Evolutionary conservation across 1,140 invertebrate species (phyloP), one percentile per base, ranked within the genome.

Genomic region (Ostrea edulis): DNA sequence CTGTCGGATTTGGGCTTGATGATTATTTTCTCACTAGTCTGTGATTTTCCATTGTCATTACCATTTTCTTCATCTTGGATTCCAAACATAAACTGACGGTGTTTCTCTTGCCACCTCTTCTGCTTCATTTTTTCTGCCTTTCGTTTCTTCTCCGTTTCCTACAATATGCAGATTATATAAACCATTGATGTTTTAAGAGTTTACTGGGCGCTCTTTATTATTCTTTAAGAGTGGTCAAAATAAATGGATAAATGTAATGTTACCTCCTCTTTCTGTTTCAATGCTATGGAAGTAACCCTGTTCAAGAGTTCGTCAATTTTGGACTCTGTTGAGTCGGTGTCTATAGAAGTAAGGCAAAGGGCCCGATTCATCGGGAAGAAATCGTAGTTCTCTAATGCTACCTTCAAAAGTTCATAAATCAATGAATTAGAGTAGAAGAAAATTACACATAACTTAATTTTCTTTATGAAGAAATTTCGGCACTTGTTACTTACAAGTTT

Each of bases 291-390:
- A 17, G 92, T 94, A 8, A 95, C 94, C 29, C 93, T 93, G 44
- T 91, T 85, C 0, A 95, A 88, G 1, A 95, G 90, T n/a, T 93
- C 93, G 87, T 95, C 94, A 14, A 95, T 94, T 87, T 94, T 94
- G 4, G 93, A 92, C 87, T 94, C 93, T 0, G 93, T 95, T 11
- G 93, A 92, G 85, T 95, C 94, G 14, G 93, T 91, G 82, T 95
- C 94, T 51, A 93, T 86, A 4, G 91, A 92, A 9, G 93, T 92
- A 55, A 95, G 86, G 86, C 93, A 94, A 51, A 95, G 89, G 25
- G 94, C 94, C 68, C 94, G 90, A 88, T 95, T 95, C 90, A 95
- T 92, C 4, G 94, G 94, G 62, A 95, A 94, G 92, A 95, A 95
- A 77, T 95, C 94, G 86, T 94, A 94, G 71, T 93, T 94, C 85